Conservation (phyloP, 2,888 invertebrate genomes). For the Acrocera orbiculus region DNA sequence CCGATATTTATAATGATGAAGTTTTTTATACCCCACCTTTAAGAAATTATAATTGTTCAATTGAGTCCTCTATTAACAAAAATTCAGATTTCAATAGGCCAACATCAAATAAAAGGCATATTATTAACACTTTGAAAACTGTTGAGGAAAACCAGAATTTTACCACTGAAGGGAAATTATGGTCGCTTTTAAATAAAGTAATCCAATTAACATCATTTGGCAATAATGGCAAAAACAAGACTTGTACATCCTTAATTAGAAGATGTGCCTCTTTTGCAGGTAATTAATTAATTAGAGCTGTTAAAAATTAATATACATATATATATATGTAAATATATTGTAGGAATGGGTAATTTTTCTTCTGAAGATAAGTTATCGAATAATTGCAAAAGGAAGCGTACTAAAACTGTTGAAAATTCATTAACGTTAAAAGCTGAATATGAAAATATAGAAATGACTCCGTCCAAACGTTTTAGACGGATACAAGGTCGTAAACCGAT, state of each 20-base stretch:
- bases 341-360: no score
- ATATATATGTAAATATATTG: not conserved
- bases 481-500: conserved; percentile 27
- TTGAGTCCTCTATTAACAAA: no score
- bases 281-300: not conserved
- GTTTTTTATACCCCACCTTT: conserved; percentile 11
- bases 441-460: no score
- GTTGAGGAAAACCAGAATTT: not conserved
- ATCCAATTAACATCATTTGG: conserved; percentile 7
- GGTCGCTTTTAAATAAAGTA: conserved; percentile 11
- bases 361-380: no score
- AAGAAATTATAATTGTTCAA: not conserved
- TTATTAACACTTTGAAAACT: not conserved
- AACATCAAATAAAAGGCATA: no score
- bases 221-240: not conserved
- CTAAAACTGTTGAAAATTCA: no score
- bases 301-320: not conserved
- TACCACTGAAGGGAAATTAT: conserved; percentile 5
- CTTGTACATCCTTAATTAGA: conserved; percentile 5
- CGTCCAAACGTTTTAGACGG: conserved; percentile 22
- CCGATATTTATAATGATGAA: conserved; percentile 6
- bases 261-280: conserved; percentile 11
- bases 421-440: no score
- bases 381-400: no score
- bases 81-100: no score